Base-by-base conservation (phyloP, 2,888 invertebrate species). In the Serrognathus titanus region DNA sequence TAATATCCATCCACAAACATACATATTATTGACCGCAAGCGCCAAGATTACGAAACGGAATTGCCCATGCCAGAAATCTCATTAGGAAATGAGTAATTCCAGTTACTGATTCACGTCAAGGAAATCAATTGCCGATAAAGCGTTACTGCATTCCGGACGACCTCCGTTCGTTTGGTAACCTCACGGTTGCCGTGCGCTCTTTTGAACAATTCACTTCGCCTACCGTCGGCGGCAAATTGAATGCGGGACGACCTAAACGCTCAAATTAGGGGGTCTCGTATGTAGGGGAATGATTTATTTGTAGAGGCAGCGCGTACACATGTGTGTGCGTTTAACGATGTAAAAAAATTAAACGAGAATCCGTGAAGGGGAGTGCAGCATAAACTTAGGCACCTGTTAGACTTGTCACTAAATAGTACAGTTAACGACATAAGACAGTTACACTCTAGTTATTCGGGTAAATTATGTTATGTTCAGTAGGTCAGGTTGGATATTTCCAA, bases 341-440 rank as follows among this genome's bases (percentile, higher is more conserved):
- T 31, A 31, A 43, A 43, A 16, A 43, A 43, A 43, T 11, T 39
- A 39, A 31, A 20, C 20, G 16, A 43, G 20, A 43, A 43, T 43
- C 43, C 20, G 43, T 43, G 55, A 43, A 48, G 55, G 55, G 50
- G 50, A 55, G 46, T 31, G 16, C 51, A 50, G 50, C 50, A 55
- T 55, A 55, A 55, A 55, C 43, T 38, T 11, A 41, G 45, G 50
- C 55, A 55, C 55, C 55, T 55, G 55, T 55, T 55, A 55, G 49
- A 37, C 55, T 45, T 37, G 55, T 55, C 46, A 55, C 41, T 43
- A 50, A 49, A 45, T 55, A 37, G 49, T 54, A 36, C 24, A 31
- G 24, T 31, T 31, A 31, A 31, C 24, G 24, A 31, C 24, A 31
- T 31, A 31, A 31, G 24, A 31, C 24, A 31, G 24, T 31, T 31